These are phyloP conservation scores for Rhamnusium bicolor DNA, from an alignment of 2,888 invertebrate genomes.

Conservation along the genomic window DNA sequence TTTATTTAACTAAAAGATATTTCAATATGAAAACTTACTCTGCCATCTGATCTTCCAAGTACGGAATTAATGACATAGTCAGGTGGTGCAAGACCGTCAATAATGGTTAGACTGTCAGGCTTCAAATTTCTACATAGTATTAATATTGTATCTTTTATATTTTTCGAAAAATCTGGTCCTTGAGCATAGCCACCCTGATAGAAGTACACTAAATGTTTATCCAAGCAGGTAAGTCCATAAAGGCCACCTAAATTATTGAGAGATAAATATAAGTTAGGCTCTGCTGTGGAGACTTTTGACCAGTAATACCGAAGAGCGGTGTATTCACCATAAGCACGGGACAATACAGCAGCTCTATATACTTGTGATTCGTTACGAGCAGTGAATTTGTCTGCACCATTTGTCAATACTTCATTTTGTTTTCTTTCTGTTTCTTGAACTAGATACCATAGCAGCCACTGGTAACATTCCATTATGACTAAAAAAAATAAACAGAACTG, in stretches of 20 bases:
- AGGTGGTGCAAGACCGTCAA: constrained; percentile 90
- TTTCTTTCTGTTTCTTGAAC: constrained; percentile 79
- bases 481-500: too few relatives aligned
- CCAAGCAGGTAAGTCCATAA: constrained; percentile 75
- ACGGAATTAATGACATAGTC: constrained; percentile 92
- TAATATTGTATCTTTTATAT: constrained; percentile 80
- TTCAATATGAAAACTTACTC: constrained; percentile 77
- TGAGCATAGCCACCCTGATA: constrained; percentile 74
- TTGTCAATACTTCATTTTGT: constrained; percentile 74
- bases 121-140: constrained; percentile 81
- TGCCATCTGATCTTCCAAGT: constrained; percentile 88
- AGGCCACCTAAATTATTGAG: constrained; percentile 74
- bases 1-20: too few relatives aligned
- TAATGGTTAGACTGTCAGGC: constrained; percentile 83
- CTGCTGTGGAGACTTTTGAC: constrained; percentile 68
- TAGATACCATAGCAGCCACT: constrained; percentile 89
- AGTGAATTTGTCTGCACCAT: constrained; percentile 78
- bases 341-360: constrained; percentile 82
- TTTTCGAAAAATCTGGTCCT: constrained; percentile 71
- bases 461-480: constrained; percentile 83
- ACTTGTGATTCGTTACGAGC: constrained; percentile 87
- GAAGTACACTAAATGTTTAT: constrained; percentile 76
- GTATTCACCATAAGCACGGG: constrained; percentile 85
- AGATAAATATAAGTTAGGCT: constrained; percentile 59
- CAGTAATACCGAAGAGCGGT: constrained; percentile 74